A percentile compares a stretch with the other conserved stretches of the same genome.
These are phyloP conservation scores for Carassius gibelio DNA, from an alignment of 2,113 vertebrate species.

Conservation along the genomic window DNA sequence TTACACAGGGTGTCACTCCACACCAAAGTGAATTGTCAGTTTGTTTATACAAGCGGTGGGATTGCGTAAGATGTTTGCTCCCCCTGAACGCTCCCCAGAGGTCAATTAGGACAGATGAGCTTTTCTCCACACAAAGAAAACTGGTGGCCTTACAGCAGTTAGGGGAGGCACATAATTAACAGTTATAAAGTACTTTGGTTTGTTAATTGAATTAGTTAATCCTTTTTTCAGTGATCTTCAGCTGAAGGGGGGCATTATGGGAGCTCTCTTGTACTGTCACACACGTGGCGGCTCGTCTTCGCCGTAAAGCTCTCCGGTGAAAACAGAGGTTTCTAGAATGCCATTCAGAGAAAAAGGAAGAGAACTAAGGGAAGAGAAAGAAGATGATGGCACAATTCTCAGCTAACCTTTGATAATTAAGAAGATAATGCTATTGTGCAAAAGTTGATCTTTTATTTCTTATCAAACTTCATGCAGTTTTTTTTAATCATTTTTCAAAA, in stretches of 20 bases:
- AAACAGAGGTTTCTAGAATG: constrained; percentile 65
- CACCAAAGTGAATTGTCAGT: constrained; percentile 81
- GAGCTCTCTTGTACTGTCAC: constrained; percentile 64
- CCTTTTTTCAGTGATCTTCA: constrained; percentile 78
- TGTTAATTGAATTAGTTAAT: constrained; percentile 82
- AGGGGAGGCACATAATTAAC: constrained; percentile 79
- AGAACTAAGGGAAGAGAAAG: background rate
- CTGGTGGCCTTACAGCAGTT: constrained; percentile 74
- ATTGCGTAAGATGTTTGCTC: constrained; percentile 75
- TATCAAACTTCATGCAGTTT: background rate
- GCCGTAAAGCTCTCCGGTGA: constrained; percentile 58
- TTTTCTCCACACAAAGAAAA: constrained; percentile 74
- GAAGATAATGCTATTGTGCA: background rate
- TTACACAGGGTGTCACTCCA: constrained; percentile 78
- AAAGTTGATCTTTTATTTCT: background rate
- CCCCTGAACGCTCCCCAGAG: constrained; percentile 79
- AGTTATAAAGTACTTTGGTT: constrained; percentile 82
- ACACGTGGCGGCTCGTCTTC: constrained; percentile 54
- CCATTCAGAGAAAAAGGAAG: constrained; percentile 42
- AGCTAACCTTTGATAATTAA: background rate
- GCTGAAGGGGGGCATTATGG: constrained; percentile 68
- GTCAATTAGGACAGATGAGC: constrained; percentile 84
- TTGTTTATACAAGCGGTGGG: constrained; percentile 81
- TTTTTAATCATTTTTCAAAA: background rate
- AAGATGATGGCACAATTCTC: background rate